Base-by-base conservation (phyloP, 2,888 invertebrate species). In the Alitta virens region DNA sequence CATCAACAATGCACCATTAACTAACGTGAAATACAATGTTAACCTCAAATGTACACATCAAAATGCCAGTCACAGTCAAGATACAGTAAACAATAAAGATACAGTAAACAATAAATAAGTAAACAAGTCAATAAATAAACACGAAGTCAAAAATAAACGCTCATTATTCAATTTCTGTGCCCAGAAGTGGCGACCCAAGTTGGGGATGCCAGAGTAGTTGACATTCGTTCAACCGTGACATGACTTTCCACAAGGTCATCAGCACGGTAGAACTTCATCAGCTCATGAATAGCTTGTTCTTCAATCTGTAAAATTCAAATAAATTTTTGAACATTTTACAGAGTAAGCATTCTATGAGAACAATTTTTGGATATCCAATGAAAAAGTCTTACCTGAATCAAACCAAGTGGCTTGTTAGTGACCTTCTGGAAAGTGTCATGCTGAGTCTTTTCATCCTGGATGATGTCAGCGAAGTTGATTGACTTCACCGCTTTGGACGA, bases 261-360 rank as follows among this genome's bases (percentile, higher is more conserved):
- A 0, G 87, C 86, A 73, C 88, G 88, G 82, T 93, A 93, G 78
- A 90, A 89, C 63, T 85, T 84, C 61, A 87, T 85, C 63, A 94
- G 81, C 70, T 92, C 91, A 65, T 89, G 88, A 70, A 94, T 91
- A 0, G 93, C 93, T 78, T 88, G 88, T 78, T 94, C 93, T 84
- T 94, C 94, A 70, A 91, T 85, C 90, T 91, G 83, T 42, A 84
- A 72, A 46, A n/a, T 46, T 46, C 33, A 33, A 33, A 33, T 33
- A 12, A 33, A 33, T 12, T 21, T 46, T 7, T 46, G 46, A 46
- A 46, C 12, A 7, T 33, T 33, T 33, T 33, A n/a, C n/a, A 12
- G 33, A 12, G 5, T 33, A 21, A 46, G n/a, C n/a, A 18, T 38
- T 18, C 9, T 40, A 18, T 18, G 27, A 46, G 7, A 46, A 46